A percentile compares a stretch with the other conserved stretches of the same genome.
Evolutionary conservation across 1,140 invertebrate species (phyloP).

Genomic region (Alviniconcha marisindica): DNA sequence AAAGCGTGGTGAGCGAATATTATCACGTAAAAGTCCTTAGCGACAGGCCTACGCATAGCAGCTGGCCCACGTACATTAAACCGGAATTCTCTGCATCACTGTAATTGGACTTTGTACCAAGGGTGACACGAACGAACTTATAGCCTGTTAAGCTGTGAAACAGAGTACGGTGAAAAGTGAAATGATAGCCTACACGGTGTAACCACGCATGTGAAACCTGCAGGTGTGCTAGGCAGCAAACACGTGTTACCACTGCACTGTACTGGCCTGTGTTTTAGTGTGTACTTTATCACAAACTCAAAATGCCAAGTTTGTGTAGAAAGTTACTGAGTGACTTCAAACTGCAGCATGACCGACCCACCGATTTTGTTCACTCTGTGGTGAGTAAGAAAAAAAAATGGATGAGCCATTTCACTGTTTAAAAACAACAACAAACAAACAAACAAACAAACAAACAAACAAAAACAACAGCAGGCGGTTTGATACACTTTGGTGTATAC

Average conservation of each 20-base stretch:
- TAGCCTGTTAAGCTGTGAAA: too few relatives aligned
- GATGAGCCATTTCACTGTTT: neutral
- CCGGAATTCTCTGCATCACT: too few relatives aligned
- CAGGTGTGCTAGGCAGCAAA: neutral
- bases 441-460: neutral
- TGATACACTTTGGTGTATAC: too few relatives aligned
- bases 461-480: too few relatives aligned
- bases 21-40: too few relatives aligned
- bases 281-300: neutral
- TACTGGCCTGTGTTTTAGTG: neutral
- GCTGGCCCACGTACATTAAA: too few relatives aligned
- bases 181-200: neutral
- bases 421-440: neutral
- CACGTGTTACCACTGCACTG: neutral
- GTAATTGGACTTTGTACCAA: too few relatives aligned
- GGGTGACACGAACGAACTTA: too few relatives aligned
- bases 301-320: neutral
- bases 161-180: too few relatives aligned
- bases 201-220: neutral
- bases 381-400: too few relatives aligned
- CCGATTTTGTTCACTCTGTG: slow-evolving; percentile 14
- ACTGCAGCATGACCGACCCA: slow-evolving; percentile 11
- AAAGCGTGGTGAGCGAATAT: too few relatives aligned
- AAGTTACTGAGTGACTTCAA: neutral
- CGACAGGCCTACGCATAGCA: too few relatives aligned